Evolutionary conservation across 2,888 invertebrate species (phyloP), one percentile per base, ranked within the genome.

Genomic region (Andrena flavipes): DNA sequence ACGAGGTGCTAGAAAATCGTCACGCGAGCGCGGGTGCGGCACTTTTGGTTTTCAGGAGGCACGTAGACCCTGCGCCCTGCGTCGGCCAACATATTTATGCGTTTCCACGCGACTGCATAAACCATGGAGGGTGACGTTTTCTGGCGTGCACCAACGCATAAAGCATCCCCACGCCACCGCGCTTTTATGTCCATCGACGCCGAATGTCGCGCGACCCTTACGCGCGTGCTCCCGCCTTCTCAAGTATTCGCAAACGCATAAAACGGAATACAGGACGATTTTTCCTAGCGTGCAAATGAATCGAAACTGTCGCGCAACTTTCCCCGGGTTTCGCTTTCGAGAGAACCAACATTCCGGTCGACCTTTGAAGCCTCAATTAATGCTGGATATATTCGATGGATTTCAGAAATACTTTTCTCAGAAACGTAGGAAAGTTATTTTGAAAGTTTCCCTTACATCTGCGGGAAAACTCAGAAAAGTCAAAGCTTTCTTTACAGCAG

Each of bases 71-170:
- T 29, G 76, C 26, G 77, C 72, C 42, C 71, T 42, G 51, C 30
- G 62, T 67, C 56, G 59, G 20, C 75, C 72, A 69, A 70, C 63
- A 86, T 86, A 87, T 87, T 87, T 87, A 87, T 87, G 76, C 72
- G 70, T 87, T 82, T 76, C 76, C 78, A 62, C 75, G 73, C 73
- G 82, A 76, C 77, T 87, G 80, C 86, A 87, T 87, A 87, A 87
- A 87, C 82, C 80, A 79, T 77, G 67, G 56, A 20, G 63, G 48
- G 23, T 33, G 62, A 63, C 68, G 60, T 64, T 48, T 49, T 33
- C 64, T 2, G 51, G 62, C 62, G 48, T 23, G 63, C 69, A n/a
- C 71, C 42, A 48, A 63, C 76, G 77, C 87, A 74, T 84, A 87
- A 87, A 87, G 76, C 82, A 76, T 80, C 62, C 76, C 49, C 48